Evolutionary conservation across 2,888 invertebrate species (phyloP), one percentile per base, ranked within the genome.

Genomic region (Synergus laeviventris): DNA sequence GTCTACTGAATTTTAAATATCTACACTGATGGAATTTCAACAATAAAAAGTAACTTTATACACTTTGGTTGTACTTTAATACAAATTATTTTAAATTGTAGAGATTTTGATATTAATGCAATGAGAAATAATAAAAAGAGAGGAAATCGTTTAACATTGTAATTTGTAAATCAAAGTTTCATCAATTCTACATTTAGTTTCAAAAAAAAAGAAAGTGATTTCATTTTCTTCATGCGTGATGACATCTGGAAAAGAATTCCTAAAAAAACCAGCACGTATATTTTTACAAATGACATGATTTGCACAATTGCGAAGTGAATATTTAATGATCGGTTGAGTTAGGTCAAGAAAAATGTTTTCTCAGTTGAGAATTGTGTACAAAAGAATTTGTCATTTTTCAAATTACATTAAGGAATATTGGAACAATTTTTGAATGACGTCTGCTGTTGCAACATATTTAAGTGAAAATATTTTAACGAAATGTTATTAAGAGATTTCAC

Each of bases 341-440:
- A 85, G 83, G 81, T 85, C 82, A 81, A 81, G 79, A 77, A 76
- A 74, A 74, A 74, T 73, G 81, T 85, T 85, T 85, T 77, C 76
- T 74, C 81, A 83, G 80, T 75, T 81, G 85, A 79, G 70, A 75
- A 83, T 79, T 79, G 73, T 18, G 62, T 49, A 49, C 7, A 70
- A 49, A 14, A 70, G 42, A 70, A 70, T 70, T 49, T 31, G 49
- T 49, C 49, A 24, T 70, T 70, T 49, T 49, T 12, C 0, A 49
- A 70, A 31, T n/a, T 49, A 24, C 7, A 16, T 49, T 49, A 45
- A 42, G n/a, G 18, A 66, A 66, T 49, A 24, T 49, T 62, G 16
- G 62, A 31, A 36, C 16, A 38, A 70, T n/a, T 49, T 31, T 36
- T 16, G n/a, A 11, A 24, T 49, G n/a, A 45, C 21, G 31, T 49